A percentile compares a stretch with the other conserved stretches of the same genome.
phyloP scores from a whole-genome alignment of 92 coral and sea anemone species.

The Umimayanthus chanpuru region DNA sequence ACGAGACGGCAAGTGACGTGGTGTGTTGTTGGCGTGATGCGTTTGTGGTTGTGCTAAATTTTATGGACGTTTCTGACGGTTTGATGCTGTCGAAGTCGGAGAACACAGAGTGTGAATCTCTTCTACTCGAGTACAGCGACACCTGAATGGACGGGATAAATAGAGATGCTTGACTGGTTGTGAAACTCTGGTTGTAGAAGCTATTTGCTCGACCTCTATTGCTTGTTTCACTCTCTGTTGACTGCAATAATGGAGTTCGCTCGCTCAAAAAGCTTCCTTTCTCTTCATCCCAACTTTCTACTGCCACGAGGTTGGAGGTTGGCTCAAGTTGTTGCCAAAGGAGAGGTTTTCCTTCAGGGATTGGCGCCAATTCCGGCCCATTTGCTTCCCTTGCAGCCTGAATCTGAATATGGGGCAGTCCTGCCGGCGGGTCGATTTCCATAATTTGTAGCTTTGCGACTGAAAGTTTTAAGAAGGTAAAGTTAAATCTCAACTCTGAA shows the following conservation, averaged over 20 bases:
- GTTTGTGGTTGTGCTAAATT: conserved; percentile 29
- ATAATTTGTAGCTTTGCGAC: background rate
- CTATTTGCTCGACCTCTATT: background rate
- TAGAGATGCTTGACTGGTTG: conserved; percentile 76
- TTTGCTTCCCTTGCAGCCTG: background rate
- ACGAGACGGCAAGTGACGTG: conserved; percentile 44
- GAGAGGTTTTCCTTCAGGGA: conserved; percentile 15
- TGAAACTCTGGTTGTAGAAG: conserved; percentile 36
- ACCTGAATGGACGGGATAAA: conserved; percentile 84
- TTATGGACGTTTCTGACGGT: background rate
- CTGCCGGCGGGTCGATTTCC: background rate
- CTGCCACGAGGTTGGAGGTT: background rate
- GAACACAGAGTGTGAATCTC: conserved; percentile 29
- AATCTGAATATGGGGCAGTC: background rate
- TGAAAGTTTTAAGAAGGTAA: background rate
- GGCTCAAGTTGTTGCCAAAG: conserved; percentile 7
- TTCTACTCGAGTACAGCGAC: conserved; percentile 76
- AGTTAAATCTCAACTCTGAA: background rate
- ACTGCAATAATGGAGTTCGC: background rate
- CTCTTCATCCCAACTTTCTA: conserved; percentile 9
- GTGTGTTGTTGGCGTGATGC: conserved; percentile 21
- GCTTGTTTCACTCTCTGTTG: conserved; percentile 19
- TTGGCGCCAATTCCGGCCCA: conserved; percentile 1
- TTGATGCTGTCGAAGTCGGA: conserved; percentile 30
- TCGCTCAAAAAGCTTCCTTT: background rate